Evolutionary conservation across 2,113 vertebrate genomes (phyloP).

Genomic region (Poecilia latipinna): DNA sequence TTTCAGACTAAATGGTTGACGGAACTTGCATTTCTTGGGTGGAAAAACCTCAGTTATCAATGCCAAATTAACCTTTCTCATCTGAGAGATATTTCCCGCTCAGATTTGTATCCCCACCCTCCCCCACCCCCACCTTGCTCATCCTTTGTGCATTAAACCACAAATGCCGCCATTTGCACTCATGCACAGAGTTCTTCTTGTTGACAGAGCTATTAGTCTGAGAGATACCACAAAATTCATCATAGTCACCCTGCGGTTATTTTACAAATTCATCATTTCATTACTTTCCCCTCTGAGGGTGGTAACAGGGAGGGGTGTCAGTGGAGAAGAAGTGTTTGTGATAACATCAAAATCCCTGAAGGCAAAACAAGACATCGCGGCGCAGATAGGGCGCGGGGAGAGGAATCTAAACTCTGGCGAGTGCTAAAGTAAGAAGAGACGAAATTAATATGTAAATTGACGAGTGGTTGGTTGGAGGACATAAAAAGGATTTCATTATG

Average conservation of each 20-base stretch:
- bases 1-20: background rate
- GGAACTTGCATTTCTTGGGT: constrained; percentile 23
- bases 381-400: constrained; percentile 29
- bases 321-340: constrained; percentile 16
- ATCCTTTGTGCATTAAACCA: constrained; percentile 74
- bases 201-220: constrained; percentile 76
- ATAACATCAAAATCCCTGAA: constrained; percentile 50
- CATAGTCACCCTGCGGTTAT: constrained; percentile 71
- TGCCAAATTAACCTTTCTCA: constrained; percentile 64
- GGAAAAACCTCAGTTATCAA: constrained; percentile 42
- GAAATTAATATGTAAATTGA: constrained; percentile 59
- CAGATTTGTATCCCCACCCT: constrained; percentile 10
- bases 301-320: constrained; percentile 35
- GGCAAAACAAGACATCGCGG: constrained; percentile 39
- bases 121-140: constrained; percentile 13
- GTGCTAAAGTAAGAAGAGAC: constrained; percentile 42
- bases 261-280: constrained; percentile 77
- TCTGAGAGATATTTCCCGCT: constrained; percentile 53
- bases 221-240: constrained; percentile 75
- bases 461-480: constrained; percentile 43
- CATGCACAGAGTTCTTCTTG: constrained; percentile 65
- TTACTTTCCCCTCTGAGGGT: constrained; percentile 57
- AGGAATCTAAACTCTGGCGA: constrained; percentile 20
- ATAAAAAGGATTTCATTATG: constrained; percentile 74
- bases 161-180: constrained; percentile 64